Evolutionary conservation across 2,888 invertebrate species (phyloP).

Genomic region (Clunio marinus): DNA sequence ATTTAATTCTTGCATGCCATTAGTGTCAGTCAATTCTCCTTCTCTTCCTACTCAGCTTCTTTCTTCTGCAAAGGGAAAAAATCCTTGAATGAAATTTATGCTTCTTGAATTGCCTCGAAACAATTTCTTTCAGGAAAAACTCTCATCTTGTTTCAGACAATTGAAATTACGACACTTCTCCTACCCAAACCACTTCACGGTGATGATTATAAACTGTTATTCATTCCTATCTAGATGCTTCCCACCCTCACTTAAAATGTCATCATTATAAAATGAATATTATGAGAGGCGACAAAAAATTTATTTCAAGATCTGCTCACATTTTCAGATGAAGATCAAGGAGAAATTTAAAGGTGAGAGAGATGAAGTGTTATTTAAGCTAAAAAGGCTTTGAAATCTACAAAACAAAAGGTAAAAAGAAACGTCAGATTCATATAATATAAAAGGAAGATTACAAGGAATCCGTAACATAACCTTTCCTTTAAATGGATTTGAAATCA

Average conservation of each 20-base stretch:
- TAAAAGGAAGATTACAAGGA: too few species aligned
- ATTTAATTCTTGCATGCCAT: conserved; percentile 37
- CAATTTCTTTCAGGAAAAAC: not conserved
- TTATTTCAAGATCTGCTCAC: not conserved
- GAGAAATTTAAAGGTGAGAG: not conserved
- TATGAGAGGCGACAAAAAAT: not conserved
- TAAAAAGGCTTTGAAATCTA: not conserved
- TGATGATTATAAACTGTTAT: not conserved
- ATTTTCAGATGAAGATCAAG: not conserved
- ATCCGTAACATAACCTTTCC: too few species aligned
- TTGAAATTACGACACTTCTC: conserved; percentile 32
- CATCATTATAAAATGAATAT: conserved; percentile 29
- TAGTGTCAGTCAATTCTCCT: conserved; percentile 34
- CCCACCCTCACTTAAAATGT: conserved; percentile 19
- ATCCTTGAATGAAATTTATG: conserved; percentile 11
- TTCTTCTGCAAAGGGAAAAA: not conserved
- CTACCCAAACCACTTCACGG: not conserved
- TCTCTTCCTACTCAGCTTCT: not conserved
- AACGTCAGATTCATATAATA: conserved; percentile 21
- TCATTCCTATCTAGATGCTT: too few species aligned
- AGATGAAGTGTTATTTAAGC: not conserved
- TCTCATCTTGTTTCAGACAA: conserved; percentile 9
- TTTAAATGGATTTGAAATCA: too few species aligned
- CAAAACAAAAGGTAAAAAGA: not conserved
- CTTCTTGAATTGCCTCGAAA: conserved; percentile 1